phyloP scores from a whole-genome alignment of 2,113 vertebrate genomes.

The Toxostoma redivivum region DNA sequence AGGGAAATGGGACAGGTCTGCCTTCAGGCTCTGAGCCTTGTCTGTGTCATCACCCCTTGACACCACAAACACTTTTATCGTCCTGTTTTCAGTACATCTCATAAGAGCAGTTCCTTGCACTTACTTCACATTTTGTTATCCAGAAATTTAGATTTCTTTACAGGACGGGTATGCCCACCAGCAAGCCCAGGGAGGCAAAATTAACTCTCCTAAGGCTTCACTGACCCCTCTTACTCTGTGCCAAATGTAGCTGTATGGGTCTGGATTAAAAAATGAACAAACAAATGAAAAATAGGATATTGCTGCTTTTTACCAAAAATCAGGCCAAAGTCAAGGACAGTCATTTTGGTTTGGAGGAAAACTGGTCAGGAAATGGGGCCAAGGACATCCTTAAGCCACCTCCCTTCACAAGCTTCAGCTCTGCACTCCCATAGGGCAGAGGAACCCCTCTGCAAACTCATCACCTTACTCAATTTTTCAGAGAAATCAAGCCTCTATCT shows the following conservation, averaged over 20 bases:
- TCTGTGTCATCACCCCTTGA: not conserved
- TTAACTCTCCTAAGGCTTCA: not conserved
- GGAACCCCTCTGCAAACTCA: not conserved
- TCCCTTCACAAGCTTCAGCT: not conserved
- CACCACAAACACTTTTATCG: not conserved
- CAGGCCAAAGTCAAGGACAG: not conserved
- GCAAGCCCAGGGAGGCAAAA: not conserved
- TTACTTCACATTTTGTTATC: not conserved
- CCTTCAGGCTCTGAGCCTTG: not conserved
- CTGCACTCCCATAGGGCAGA: not conserved
- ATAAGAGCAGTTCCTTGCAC: not conserved
- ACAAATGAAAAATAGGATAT: not conserved
- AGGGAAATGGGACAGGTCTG: not conserved
- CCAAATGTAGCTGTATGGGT: not conserved
- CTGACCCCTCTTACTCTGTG: not conserved
- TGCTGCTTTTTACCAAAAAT: not conserved
- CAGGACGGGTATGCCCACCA: not conserved
- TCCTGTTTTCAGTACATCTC: not conserved
- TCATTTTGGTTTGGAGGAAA: not conserved
- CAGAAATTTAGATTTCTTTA: not conserved
- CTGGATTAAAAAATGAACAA: not conserved
- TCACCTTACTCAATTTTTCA: not conserved
- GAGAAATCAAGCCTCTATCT: not conserved
- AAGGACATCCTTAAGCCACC: not conserved
- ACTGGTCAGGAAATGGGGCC: accelerated